These are phyloP conservation scores for Psylliodes chrysocephalus DNA, from an alignment of 2,888 invertebrate species.

Conservation along the genomic window DNA sequence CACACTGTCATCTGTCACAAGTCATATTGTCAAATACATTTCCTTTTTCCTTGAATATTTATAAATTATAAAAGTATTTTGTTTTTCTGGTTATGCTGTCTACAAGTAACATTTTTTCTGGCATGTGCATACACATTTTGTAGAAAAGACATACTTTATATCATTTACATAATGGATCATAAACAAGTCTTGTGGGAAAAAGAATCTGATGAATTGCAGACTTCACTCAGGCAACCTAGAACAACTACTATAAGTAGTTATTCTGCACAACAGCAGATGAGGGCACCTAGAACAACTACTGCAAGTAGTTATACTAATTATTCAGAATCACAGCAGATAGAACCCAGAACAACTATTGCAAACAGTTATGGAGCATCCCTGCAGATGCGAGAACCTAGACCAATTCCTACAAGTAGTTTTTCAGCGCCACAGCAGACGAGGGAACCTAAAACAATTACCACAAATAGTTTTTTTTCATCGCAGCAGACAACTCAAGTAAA, in stretches of 20 bases:
- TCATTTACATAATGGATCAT: conserved; percentile 35
- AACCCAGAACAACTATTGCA: too few species aligned
- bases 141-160: neutral
- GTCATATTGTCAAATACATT: too few species aligned
- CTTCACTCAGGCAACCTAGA: conserved; percentile 35
- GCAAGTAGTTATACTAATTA: too few species aligned
- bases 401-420: conserved; percentile 9
- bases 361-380: too few species aligned
- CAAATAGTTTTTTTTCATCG: conserved; percentile 3
- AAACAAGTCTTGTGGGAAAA: conserved; percentile 37
- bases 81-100: conserved; percentile 16
- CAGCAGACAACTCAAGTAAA: conserved; percentile 20
- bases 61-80: conserved; percentile 19
- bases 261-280: conserved; percentile 16
- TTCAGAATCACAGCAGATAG: too few species aligned
- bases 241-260: conserved; percentile 10
- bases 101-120: conserved; percentile 9
- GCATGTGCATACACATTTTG: conserved; percentile 17
- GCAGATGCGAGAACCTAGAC: too few species aligned
- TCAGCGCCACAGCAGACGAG: conserved; percentile 26
- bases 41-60: too few species aligned
- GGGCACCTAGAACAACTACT: too few species aligned
- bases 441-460: conserved; percentile 29
- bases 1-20: too few species aligned
- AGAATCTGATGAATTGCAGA: conserved; percentile 10